Conservation (phyloP, 2,888 invertebrate genomes). For the Ditula angustiorana region DNA sequence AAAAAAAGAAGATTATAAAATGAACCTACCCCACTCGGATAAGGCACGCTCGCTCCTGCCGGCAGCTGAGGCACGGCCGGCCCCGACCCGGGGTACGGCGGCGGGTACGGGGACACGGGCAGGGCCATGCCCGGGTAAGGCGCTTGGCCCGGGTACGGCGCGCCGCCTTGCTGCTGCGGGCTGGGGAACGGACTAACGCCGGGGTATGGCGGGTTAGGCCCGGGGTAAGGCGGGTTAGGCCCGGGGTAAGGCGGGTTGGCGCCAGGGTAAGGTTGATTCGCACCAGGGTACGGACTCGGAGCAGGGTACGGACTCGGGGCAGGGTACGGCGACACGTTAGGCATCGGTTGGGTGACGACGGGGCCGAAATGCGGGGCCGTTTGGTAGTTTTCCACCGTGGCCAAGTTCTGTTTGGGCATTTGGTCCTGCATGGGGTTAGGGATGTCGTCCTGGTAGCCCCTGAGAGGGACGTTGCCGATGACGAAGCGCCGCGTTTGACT, state of each 20-base stretch:
- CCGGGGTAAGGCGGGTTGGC: constrained; percentile 48
- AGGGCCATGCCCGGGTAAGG: constrained; percentile 38
- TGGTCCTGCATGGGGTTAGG: constrained; percentile 55
- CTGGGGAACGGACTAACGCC: constrained; percentile 45
- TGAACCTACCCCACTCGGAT: constrained; percentile 52
- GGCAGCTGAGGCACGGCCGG: constrained; percentile 55
- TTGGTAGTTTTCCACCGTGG: constrained; percentile 44
- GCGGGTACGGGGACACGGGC: constrained; percentile 14
- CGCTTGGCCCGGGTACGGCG: constrained; percentile 44
- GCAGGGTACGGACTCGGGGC: constrained; percentile 44
- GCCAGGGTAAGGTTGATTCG: constrained; percentile 26
- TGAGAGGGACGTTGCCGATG: constrained; percentile 68
- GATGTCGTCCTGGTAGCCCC: constrained; percentile 55
- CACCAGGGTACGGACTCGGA: constrained; percentile 48
- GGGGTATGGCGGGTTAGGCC: constrained; percentile 43
- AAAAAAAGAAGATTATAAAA: not conserved
- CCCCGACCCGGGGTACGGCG: constrained; percentile 14
- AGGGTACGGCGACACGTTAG: constrained; percentile 41
- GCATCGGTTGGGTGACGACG: constrained; percentile 55
- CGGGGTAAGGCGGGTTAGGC: constrained; percentile 44
- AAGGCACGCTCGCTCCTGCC: constrained; percentile 51
- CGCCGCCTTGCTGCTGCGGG: too few relatives aligned
- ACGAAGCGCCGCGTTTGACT: constrained; percentile 54
- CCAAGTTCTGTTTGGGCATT: constrained; percentile 48
- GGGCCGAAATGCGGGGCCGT: constrained; percentile 46